phyloP scores from a whole-genome alignment of 2,797 vertebrate genomes.

The Poecilia picta region DNA sequence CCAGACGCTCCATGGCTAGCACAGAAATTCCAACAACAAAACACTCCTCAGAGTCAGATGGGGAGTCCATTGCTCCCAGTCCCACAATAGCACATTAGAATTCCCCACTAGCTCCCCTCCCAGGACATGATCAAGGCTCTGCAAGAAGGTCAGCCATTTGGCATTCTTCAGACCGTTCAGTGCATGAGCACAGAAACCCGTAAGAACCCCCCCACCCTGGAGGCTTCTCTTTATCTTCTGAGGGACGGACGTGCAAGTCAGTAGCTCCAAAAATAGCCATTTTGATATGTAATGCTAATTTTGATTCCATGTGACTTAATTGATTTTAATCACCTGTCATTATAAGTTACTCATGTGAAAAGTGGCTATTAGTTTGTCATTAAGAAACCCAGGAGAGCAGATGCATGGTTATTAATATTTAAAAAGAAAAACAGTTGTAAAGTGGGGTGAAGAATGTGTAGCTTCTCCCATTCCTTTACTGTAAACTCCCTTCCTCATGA shows the following conservation, averaged over 20 bases:
- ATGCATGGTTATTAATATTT: constrained; percentile 18
- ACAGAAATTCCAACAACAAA: not conserved
- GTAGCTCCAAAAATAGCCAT: not conserved
- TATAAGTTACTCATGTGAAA: constrained; percentile 31
- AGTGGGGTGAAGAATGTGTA: not conserved
- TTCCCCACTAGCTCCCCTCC: not conserved
- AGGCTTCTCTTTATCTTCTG: not conserved
- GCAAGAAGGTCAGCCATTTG: constrained; percentile 1
- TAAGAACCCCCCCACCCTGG: not conserved
- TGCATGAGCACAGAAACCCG: not conserved
- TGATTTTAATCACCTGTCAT: constrained; percentile 51
- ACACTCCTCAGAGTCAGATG: not conserved
- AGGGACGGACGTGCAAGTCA: not conserved
- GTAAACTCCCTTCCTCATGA: not conserved
- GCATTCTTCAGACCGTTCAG: not conserved
- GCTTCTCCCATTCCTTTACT: not conserved
- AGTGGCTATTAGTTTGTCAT: constrained; percentile 28
- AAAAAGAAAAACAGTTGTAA: constrained; percentile 11
- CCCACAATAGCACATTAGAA: constrained; percentile 2
- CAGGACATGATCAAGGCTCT: not conserved
- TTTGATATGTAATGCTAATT: not conserved
- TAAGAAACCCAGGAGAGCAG: constrained; percentile 20
- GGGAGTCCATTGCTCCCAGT: not conserved
- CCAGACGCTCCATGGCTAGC: not conserved
- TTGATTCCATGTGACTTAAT: constrained; percentile 28